Percentiles rank a stretch among this genome's conserved stretches.
These are phyloP conservation scores for Rhyacophila evoluta DNA, from an alignment of 2,888 invertebrate genomes.

Conservation along the genomic window DNA sequence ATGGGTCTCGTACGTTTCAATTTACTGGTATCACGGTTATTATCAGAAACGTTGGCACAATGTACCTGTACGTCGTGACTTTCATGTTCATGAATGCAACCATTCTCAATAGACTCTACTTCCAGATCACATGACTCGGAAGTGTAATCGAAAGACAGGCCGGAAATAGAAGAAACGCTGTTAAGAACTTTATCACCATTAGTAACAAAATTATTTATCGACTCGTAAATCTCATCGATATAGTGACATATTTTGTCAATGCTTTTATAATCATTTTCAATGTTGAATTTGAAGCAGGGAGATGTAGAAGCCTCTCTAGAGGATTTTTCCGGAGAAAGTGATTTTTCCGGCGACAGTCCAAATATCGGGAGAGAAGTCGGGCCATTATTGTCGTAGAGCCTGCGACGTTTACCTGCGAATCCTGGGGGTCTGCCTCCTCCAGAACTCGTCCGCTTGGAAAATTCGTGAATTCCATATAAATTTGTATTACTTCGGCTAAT, in stretches of 20 bases:
- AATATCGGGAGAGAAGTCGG: neutral
- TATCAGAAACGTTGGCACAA: neutral
- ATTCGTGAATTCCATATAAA: conserved; percentile 40
- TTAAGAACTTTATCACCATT: neutral
- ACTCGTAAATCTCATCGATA: conserved; percentile 34
- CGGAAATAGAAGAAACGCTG: conserved; percentile 31
- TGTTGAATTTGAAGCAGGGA: neutral
- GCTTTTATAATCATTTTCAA: neutral
- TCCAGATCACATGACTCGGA: neutral
- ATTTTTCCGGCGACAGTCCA: neutral
- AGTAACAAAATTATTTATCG: conserved; percentile 11
- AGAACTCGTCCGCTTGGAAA: conserved; percentile 11
- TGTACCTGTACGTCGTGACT: neutral
- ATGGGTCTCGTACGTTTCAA: neutral
- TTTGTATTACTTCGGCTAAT: conserved; percentile 23
- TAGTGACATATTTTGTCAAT: conserved; percentile 36
- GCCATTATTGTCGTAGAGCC: neutral
- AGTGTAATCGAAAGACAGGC: conserved; percentile 46
- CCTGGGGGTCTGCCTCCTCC: neutral
- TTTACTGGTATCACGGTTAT: neutral
- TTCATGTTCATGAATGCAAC: neutral
- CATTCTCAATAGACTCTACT: neutral
- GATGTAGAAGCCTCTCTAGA: neutral
- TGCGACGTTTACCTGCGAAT: neutral
- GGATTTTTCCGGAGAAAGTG: neutral